Conservation (phyloP, 2,888 invertebrate species). For the Drosophila picticornis region DNA sequence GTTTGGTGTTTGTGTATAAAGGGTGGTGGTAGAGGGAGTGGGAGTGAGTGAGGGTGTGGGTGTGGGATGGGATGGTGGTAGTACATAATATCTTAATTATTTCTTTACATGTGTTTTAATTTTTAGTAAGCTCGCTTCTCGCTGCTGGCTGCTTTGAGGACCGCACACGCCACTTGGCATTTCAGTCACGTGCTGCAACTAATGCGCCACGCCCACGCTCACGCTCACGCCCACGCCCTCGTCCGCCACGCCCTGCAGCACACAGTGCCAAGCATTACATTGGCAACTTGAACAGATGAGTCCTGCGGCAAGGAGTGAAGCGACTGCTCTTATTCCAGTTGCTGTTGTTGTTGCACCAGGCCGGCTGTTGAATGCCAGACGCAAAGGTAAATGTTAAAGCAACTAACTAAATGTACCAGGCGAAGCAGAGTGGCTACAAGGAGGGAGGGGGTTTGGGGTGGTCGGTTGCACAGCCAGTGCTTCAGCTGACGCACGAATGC, state of each 20-base stretch:
- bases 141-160: slow-evolving; percentile 27
- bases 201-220: slow-evolving; percentile 57
- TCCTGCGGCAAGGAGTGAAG: slow-evolving; percentile 37
- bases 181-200: slow-evolving; percentile 77
- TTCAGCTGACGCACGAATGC: slow-evolving; percentile 38
- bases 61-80: slow-evolving; percentile 24
- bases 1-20: slow-evolving; percentile 1
- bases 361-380: slow-evolving; percentile 48
- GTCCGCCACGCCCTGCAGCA: slow-evolving; percentile 22
- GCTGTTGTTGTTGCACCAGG: slow-evolving; percentile 19
- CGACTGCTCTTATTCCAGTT: slow-evolving; percentile 17
- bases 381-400: slow-evolving; percentile 71
- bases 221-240: slow-evolving; percentile 7
- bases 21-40: neutral
- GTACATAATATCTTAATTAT: slow-evolving; percentile 76
- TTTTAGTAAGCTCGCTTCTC: slow-evolving; percentile 67
- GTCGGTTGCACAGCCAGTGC: slow-evolving; percentile 16
- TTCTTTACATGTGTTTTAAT: slow-evolving; percentile 79
- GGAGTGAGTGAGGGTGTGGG: neutral
- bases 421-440: slow-evolving; percentile 16
- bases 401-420: slow-evolving; percentile 64
- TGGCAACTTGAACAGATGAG: slow-evolving; percentile 65
- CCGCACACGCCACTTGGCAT: slow-evolving; percentile 54
- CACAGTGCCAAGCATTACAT: slow-evolving; percentile 28
- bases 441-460: neutral